Evolutionary conservation across 1,140 invertebrate genomes (phyloP).

Genomic region (Euglossa dilemma): DNA sequence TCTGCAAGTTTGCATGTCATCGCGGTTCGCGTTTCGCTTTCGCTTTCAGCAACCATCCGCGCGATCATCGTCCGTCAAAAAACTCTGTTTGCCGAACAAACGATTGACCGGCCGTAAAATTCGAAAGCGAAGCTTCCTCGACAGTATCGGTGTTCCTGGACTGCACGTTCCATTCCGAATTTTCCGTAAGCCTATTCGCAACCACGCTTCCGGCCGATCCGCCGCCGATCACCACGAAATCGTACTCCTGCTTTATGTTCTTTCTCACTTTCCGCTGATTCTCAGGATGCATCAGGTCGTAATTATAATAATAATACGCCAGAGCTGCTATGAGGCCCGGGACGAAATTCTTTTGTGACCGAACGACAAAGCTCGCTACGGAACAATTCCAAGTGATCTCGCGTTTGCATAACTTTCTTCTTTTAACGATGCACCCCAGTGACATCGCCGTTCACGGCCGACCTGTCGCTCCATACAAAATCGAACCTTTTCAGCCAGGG

Average conservation of each 20-base stretch:
- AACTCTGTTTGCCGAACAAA: no score
- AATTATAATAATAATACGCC: slow-evolving; percentile 93
- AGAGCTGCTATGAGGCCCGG: slow-evolving; percentile 89
- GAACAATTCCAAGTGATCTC: background rate
- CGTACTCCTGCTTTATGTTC: slow-evolving; percentile 87
- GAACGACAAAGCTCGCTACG: background rate
- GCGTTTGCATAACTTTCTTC: slow-evolving; percentile 43
- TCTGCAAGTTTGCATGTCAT: no score
- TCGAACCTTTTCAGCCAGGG: background rate
- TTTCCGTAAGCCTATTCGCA: slow-evolving; percentile 91
- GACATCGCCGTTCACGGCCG: slow-evolving; percentile 14
- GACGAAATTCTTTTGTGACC: slow-evolving; percentile 77
- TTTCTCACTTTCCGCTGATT: slow-evolving; percentile 88
- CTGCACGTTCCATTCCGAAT: slow-evolving; percentile 89
- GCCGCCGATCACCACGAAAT: slow-evolving; percentile 91
- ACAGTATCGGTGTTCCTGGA: no score
- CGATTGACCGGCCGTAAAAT: no score
- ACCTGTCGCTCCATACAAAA: background rate
- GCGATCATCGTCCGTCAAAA: no score
- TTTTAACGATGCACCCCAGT: slow-evolving; percentile 19
- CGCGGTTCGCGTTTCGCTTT: no score
- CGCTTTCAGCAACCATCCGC: no score
- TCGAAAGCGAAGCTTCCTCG: no score
- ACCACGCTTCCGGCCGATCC: slow-evolving; percentile 95
- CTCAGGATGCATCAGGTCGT: slow-evolving; percentile 93